Percentiles rank a stretch among this genome's conserved stretches.
Evolutionary conservation across 2,113 vertebrate genomes (phyloP).

Genomic region (Chloebia gouldiae): DNA sequence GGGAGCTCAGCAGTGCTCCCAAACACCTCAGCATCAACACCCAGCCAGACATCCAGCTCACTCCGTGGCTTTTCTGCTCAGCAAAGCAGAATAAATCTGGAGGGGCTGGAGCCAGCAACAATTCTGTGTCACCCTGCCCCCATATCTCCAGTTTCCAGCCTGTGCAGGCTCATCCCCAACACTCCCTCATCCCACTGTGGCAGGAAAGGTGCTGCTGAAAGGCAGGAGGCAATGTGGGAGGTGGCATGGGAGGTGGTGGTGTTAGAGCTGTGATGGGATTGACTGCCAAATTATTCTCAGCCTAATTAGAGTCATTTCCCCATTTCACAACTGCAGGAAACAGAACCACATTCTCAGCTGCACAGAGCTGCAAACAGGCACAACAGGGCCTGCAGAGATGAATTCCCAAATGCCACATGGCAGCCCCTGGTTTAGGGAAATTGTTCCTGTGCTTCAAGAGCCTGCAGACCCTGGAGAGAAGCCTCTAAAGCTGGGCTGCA

Average conservation of each 20-base stretch:
- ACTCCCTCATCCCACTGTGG: neutral
- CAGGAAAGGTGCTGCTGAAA: neutral
- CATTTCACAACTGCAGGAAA: neutral
- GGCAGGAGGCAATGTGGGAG: neutral
- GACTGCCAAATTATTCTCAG: neutral
- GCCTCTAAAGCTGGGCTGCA: neutral
- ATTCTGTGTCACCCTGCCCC: neutral
- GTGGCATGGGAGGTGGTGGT: neutral
- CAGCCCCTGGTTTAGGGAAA: neutral
- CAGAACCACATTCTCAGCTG: neutral
- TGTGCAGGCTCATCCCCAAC: neutral
- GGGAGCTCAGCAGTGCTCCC: neutral
- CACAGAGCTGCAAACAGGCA: neutral
- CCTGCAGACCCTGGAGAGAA: neutral
- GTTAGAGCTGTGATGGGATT: neutral
- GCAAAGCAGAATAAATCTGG: neutral
- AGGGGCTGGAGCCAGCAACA: neutral
- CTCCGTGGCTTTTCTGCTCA: neutral
- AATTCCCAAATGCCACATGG: neutral
- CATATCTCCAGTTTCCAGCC: neutral
- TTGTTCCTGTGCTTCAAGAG: neutral
- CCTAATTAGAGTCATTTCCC: neutral
- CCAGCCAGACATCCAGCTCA: neutral
- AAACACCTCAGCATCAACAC: neutral
- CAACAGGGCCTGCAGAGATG: accelerated